Conservation (phyloP, 2,888 invertebrate species). For the Apoda limacodes region DNA sequence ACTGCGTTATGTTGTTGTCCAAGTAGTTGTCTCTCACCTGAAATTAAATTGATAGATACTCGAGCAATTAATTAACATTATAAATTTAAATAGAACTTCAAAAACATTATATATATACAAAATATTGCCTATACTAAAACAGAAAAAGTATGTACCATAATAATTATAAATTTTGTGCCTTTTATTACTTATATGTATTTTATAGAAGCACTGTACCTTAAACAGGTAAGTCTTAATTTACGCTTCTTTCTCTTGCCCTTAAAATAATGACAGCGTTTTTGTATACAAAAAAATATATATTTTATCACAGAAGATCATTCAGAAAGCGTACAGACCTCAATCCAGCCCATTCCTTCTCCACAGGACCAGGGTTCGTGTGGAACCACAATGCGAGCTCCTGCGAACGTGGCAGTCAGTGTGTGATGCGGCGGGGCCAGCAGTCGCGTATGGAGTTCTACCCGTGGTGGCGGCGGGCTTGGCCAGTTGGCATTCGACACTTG, state of each 20-base stretch:
- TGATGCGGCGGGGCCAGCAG: slow-evolving; percentile 46
- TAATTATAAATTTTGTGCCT: too few relatives aligned
- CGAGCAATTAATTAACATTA: neutral
- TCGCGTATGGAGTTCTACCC: slow-evolving; percentile 31
- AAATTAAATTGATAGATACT: neutral
- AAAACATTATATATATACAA: too few relatives aligned
- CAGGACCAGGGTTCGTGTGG: slow-evolving; percentile 35
- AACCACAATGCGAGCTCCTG: slow-evolving; percentile 28
- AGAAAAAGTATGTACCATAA: too few relatives aligned
- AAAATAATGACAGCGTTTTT: too few relatives aligned
- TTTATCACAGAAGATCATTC: neutral
- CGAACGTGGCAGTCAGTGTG: slow-evolving; percentile 39
- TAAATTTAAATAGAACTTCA: too few relatives aligned
- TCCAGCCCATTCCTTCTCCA: slow-evolving; percentile 54
- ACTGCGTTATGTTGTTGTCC: slow-evolving; percentile 76
- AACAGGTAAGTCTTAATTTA: too few relatives aligned
- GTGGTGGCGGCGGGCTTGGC: slow-evolving; percentile 38
- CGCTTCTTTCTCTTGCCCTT: too few relatives aligned
- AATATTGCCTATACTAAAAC: too few relatives aligned
- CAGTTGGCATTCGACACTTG: slow-evolving; percentile 45
- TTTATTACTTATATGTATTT: too few relatives aligned
- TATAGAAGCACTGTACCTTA: too few relatives aligned
- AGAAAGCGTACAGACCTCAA: slow-evolving; percentile 57
- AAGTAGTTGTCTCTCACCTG: slow-evolving; percentile 77
- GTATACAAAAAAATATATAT: too few relatives aligned